Evolutionary conservation across 2,797 vertebrate species (phyloP).

Genomic region (Gadopsis marmoratus): DNA sequence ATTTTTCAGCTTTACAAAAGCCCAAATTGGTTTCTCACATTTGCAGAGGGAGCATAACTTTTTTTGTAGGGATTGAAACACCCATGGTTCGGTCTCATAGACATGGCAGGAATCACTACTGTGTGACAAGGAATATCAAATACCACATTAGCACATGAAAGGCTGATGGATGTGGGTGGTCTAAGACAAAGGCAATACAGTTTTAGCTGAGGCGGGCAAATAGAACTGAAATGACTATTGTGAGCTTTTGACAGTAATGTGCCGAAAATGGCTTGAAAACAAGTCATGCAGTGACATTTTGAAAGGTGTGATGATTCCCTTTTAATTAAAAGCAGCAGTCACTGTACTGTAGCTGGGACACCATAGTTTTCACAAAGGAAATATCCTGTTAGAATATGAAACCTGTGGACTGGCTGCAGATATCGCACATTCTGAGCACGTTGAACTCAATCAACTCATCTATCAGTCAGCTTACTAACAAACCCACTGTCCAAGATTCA

Average conservation of each 20-base stretch:
- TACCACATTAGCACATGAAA: conserved; percentile 12
- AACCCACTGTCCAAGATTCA: neutral
- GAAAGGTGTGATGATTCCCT: neutral
- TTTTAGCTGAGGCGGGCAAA: neutral
- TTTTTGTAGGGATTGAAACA: neutral
- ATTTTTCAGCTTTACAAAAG: neutral
- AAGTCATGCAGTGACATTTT: neutral
- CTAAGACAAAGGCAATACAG: neutral
- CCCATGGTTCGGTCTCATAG: neutral
- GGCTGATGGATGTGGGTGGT: neutral
- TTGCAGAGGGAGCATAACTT: neutral
- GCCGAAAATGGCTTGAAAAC: neutral
- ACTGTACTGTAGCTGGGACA: neutral
- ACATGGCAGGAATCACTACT: neutral
- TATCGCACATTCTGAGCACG: neutral
- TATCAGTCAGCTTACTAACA: neutral
- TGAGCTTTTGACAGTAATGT: neutral
- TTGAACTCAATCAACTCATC: neutral
- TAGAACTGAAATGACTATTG: neutral
- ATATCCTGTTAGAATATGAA: neutral
- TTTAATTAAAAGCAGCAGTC: conserved; percentile 21
- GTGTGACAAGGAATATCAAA: conserved; percentile 1
- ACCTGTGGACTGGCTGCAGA: neutral
- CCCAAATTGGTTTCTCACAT: neutral
- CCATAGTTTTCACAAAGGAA: neutral